Evolutionary conservation across 1,140 invertebrate species (phyloP).

Genomic region (Leptestheria dahalacensis): DNA sequence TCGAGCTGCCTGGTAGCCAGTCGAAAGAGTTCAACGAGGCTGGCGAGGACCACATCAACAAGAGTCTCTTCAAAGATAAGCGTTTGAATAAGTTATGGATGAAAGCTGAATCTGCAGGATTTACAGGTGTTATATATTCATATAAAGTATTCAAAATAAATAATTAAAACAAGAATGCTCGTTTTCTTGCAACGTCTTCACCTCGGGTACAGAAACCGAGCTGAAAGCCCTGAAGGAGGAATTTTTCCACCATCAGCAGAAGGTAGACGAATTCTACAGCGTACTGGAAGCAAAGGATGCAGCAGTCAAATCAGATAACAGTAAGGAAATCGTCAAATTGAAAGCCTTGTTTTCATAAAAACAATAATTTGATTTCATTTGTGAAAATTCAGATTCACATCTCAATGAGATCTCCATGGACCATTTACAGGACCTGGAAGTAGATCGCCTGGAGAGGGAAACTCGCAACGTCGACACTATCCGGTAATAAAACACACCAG

Average conservation of each 20-base stretch:
- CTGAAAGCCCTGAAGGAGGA: constrained; percentile 69
- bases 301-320: constrained; percentile 25
- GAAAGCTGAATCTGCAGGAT: constrained; percentile 68
- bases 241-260: constrained; percentile 81
- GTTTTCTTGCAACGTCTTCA: too few relatives aligned
- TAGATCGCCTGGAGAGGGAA: neutral
- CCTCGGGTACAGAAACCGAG: constrained; percentile 48
- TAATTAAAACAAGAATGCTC: neutral
- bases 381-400: neutral
- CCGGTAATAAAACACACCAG: too few relatives aligned
- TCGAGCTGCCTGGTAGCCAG: constrained; percentile 31
- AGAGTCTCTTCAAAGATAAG: constrained; percentile 71
- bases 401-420: neutral
- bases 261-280: constrained; percentile 75
- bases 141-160: neutral
- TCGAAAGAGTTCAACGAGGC: constrained; percentile 38
- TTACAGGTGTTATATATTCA: constrained; percentile 38
- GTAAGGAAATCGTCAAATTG: too few relatives aligned
- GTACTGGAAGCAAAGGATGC: constrained; percentile 50
- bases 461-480: neutral
- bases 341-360: constrained; percentile 16
- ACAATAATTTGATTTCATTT: neutral
- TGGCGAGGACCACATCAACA: constrained; percentile 46
- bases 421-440: constrained; percentile 7
- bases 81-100: constrained; percentile 79